phyloP scores from a whole-genome alignment of 1,140 invertebrate species.

The Formica selysi region DNA sequence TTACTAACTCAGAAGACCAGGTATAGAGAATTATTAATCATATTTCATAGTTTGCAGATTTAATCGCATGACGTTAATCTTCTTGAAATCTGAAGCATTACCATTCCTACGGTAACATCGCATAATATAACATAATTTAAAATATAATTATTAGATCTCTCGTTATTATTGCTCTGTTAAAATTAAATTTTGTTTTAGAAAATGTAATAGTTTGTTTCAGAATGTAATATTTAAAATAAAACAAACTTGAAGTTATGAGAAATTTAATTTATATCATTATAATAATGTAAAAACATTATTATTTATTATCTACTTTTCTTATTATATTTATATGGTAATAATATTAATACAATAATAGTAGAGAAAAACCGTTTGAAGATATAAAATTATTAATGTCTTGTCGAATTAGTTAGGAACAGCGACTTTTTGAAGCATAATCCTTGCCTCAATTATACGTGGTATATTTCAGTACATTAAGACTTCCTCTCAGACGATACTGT shows the following conservation, averaged over 20 bases:
- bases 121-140: not conserved
- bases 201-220: not conserved
- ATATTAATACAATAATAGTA: not conserved
- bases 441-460: not conserved
- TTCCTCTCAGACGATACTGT: slow-evolving; percentile 10
- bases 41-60: slow-evolving; percentile 35
- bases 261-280: not conserved
- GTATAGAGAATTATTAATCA: slow-evolving; percentile 14
- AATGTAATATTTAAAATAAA: not conserved
- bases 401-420: not conserved
- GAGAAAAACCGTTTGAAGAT: not conserved
- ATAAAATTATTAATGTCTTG: slow-evolving; percentile 17
- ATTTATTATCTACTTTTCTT: not conserved
- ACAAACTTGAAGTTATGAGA: not conserved
- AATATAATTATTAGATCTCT: not conserved
- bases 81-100: not conserved
- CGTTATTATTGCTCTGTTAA: not conserved
- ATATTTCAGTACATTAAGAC: slow-evolving; percentile 25
- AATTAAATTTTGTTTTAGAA: slow-evolving; percentile 3
- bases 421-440: slow-evolving; percentile 15
- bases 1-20: slow-evolving; percentile 8
- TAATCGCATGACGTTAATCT: not conserved
- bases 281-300: not conserved
- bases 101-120: not conserved
- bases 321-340: slow-evolving; percentile 5